These are phyloP conservation scores for Catonia carolina DNA, from an alignment of 2,888 invertebrate species.

Conservation along the genomic window DNA sequence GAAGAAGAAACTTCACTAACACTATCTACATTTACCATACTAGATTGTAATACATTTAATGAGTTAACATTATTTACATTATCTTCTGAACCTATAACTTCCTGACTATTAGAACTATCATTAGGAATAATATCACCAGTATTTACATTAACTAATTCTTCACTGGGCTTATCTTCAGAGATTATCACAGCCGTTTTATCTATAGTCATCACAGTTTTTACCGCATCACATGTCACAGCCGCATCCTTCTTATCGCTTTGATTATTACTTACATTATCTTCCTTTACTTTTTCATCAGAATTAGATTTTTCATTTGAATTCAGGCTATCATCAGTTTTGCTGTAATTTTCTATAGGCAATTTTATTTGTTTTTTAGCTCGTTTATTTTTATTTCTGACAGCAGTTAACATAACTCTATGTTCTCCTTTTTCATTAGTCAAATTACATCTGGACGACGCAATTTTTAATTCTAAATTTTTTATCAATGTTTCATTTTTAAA, in stretches of 20 bases:
- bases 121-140: not conserved
- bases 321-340: not conserved
- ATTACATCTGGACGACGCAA: not conserved
- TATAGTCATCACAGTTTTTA: no score
- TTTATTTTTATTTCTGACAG: not conserved
- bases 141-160: not conserved
- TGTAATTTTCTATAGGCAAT: not conserved
- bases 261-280: not conserved
- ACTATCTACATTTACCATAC: no score
- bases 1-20: no score
- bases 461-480: slow-evolving; percentile 13
- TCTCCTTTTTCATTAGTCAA: not conserved
- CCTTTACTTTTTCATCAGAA: not conserved
- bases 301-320: not conserved
- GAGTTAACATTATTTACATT: not conserved
- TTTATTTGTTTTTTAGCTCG: no score
- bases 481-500: slow-evolving; percentile 16
- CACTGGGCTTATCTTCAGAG: not conserved
- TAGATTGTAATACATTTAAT: no score
- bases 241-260: not conserved
- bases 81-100: not conserved
- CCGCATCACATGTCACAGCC: not conserved
- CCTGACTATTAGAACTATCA: not conserved
- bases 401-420: not conserved
- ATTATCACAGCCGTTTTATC: no score